Conservation (phyloP, 2,113 vertebrate species). For the Mus pahari region DNA sequence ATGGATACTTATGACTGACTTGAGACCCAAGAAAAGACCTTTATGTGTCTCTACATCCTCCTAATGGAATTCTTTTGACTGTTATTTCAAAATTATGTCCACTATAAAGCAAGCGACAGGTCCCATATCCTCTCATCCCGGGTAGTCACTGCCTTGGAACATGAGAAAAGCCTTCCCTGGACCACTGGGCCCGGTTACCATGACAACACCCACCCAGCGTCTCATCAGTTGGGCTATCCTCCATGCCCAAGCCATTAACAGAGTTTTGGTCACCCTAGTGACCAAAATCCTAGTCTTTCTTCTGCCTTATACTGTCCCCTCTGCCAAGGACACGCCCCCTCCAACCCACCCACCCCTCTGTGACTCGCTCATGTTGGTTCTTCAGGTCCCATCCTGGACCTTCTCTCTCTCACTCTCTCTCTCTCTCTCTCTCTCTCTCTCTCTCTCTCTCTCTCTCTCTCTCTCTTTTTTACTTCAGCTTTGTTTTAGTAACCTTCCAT, state of each 20-base stretch:
- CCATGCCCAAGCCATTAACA: neutral
- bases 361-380: no score
- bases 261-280: no score
- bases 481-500: neutral
- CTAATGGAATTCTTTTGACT: neutral
- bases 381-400: neutral
- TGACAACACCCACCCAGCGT: neutral
- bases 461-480: neutral
- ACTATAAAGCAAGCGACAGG: neutral
- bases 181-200: neutral
- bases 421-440: no score
- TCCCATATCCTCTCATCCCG: fast-evolving
- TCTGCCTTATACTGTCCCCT: neutral
- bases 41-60: neutral
- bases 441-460: no score
- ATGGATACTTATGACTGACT: neutral
- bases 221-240: neutral
- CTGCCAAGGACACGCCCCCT: neutral
- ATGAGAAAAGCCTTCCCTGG: neutral
- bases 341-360: no score
- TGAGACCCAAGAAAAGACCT: conserved; percentile 27
- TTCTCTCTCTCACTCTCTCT: neutral
- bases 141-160: neutral
- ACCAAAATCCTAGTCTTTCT: neutral
- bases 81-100: neutral